Evolutionary conservation across 2,113 vertebrate genomes (phyloP).

Genomic region (Nematolebias whitei): DNA sequence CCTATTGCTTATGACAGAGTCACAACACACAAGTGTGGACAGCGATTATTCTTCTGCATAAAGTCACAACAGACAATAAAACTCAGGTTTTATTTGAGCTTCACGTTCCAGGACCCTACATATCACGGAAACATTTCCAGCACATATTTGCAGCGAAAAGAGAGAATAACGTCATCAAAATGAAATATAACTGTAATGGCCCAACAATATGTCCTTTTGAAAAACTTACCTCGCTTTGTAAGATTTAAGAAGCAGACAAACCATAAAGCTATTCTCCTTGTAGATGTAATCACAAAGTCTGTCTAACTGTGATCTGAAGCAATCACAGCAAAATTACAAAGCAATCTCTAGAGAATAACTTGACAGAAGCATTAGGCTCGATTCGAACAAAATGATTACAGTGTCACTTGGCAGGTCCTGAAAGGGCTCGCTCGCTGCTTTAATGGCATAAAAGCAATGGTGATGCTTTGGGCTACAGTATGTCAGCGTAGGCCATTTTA

Average conservation of each 20-base stretch:
- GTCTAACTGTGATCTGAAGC: conserved; percentile 60
- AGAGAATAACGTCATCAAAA: conserved; percentile 24
- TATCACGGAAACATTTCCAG: background rate
- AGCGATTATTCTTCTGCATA: conserved; percentile 74
- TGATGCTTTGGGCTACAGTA: conserved; percentile 13
- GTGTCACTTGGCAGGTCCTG: conserved; percentile 45
- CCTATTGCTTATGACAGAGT: conserved; percentile 91
- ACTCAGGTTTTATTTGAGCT: background rate
- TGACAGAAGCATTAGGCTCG: conserved; percentile 47
- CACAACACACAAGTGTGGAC: conserved; percentile 77
- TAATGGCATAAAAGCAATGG: conserved; percentile 36
- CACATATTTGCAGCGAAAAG: conserved; percentile 17
- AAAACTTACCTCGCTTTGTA: conserved; percentile 23
- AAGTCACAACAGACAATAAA: background rate
- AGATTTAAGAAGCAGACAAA: conserved; percentile 53
- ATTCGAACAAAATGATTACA: conserved; percentile 56
- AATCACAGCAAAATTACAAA: conserved; percentile 73
- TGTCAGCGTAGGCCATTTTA: conserved; percentile 1
- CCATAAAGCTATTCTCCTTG: conserved; percentile 42
- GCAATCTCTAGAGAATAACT: conserved; percentile 64
- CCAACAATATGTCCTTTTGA: conserved; percentile 25
- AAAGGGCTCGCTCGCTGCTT: conserved; percentile 23
- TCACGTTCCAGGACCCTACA: background rate
- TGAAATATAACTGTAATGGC: conserved; percentile 44
- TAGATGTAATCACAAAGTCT: conserved; percentile 56